Conservation (phyloP, 2,797 vertebrate species). For the Muscicapa striata region DNA sequence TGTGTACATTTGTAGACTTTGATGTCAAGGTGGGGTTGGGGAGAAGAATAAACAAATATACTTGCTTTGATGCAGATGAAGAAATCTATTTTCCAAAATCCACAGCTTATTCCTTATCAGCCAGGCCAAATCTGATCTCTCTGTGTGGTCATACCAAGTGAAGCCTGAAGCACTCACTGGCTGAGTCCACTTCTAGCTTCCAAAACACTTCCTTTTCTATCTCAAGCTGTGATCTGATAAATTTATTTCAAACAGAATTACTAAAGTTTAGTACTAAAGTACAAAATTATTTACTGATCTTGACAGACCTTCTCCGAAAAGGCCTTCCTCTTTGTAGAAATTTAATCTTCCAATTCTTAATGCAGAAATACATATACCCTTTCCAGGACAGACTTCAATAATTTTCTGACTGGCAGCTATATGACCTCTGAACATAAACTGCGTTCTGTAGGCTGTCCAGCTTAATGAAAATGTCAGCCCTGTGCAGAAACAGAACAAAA, state of each 20-base stretch:
- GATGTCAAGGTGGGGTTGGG: not conserved
- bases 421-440: not conserved
- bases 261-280: not conserved
- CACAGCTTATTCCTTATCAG: not conserved
- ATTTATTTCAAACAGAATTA: not conserved
- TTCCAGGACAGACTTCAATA: not conserved
- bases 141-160: not conserved
- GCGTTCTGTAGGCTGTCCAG: not conserved
- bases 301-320: not conserved
- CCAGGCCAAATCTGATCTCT: not conserved
- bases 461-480: not conserved
- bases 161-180: not conserved
- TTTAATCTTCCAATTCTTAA: not conserved
- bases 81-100: not conserved
- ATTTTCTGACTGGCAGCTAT: not conserved
- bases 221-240: not conserved
- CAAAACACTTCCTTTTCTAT: conserved; percentile 13
- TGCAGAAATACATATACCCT: not conserved
- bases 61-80: not conserved
- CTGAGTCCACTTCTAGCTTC: not conserved
- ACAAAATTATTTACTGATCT: not conserved
- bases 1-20: not conserved
- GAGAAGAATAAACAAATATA: not conserved
- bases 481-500: not conserved
- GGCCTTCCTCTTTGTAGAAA: not conserved